phyloP scores from a whole-genome alignment of 2,797 vertebrate genomes.

The Pseudotriccus pelzelni region DNA sequence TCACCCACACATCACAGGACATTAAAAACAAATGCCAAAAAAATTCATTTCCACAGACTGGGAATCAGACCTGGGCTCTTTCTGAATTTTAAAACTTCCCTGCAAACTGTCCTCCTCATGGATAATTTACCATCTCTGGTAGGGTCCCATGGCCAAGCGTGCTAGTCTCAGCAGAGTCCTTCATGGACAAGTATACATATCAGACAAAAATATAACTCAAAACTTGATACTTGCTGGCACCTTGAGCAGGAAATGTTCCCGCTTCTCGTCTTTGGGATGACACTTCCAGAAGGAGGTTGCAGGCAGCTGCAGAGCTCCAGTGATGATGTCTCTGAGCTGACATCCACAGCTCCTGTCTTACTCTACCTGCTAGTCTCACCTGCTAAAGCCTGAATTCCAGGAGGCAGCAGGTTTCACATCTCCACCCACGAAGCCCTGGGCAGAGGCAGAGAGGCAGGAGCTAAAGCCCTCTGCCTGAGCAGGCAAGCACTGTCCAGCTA shows the following conservation, averaged over 20 bases:
- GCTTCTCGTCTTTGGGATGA: not conserved
- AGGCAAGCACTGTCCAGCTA: not conserved
- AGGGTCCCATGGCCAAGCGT: not conserved
- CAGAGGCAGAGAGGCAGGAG: not conserved
- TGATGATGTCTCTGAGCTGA: not conserved
- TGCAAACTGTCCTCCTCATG: not conserved
- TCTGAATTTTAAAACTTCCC: conserved; percentile 26
- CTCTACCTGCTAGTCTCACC: not conserved
- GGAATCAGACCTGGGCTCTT: not conserved
- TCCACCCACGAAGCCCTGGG: not conserved
- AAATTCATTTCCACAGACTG: conserved; percentile 33
- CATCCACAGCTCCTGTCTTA: not conserved
- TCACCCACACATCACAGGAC: conserved; percentile 60
- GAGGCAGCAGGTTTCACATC: not conserved
- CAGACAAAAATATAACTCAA: conserved; percentile 15
- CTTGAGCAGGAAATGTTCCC: not conserved
- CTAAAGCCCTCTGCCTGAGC: not conserved
- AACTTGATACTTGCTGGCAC: not conserved
- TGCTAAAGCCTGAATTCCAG: not conserved
- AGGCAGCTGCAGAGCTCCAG: not conserved
- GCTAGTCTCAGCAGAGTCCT: not conserved
- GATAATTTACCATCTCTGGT: conserved; percentile 1
- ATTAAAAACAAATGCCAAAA: conserved; percentile 61
- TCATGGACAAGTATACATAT: not conserved
- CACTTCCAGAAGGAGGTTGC: not conserved